Conservation (phyloP, 2,113 vertebrate species). For the Ginglymostoma cirratum region DNA sequence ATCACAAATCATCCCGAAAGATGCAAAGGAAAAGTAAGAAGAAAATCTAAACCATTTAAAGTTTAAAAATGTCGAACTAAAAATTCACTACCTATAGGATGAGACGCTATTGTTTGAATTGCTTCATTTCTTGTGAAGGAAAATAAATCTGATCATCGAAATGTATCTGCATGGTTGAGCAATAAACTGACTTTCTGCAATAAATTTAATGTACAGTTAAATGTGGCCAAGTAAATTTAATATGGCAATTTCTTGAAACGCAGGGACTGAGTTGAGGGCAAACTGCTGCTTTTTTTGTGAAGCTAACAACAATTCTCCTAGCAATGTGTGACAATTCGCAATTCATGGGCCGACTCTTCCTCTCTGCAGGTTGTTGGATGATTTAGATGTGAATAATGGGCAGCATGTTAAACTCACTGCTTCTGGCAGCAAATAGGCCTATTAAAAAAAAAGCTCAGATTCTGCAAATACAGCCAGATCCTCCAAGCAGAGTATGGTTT, state of each 20-base stretch:
- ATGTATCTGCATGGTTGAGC: background rate
- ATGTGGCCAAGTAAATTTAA: too few species aligned
- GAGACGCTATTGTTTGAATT: background rate
- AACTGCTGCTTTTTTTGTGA: background rate
- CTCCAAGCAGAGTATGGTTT: background rate
- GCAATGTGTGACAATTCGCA: background rate
- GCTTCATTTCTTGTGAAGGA: background rate
- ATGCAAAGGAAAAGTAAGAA: background rate
- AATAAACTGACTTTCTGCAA: background rate
- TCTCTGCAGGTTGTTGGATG: background rate
- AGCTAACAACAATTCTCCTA: background rate
- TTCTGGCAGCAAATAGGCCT: background rate
- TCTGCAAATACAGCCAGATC: background rate
- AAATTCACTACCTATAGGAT: background rate
- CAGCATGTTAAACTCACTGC: background rate
- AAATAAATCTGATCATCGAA: background rate
- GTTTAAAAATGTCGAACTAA: background rate
- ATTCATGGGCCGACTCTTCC: background rate
- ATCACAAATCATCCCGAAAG: too few species aligned
- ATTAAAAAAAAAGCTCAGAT: background rate
- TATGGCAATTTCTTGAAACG: too few species aligned
- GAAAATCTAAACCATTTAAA: background rate
- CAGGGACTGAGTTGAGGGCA: background rate
- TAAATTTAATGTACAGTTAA: background rate
- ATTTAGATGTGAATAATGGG: background rate